A percentile compares a stretch with the other conserved stretches of the same genome.
phyloP scores from a whole-genome alignment of 2,888 invertebrate species.

The Aporophyla lueneburgensis region DNA sequence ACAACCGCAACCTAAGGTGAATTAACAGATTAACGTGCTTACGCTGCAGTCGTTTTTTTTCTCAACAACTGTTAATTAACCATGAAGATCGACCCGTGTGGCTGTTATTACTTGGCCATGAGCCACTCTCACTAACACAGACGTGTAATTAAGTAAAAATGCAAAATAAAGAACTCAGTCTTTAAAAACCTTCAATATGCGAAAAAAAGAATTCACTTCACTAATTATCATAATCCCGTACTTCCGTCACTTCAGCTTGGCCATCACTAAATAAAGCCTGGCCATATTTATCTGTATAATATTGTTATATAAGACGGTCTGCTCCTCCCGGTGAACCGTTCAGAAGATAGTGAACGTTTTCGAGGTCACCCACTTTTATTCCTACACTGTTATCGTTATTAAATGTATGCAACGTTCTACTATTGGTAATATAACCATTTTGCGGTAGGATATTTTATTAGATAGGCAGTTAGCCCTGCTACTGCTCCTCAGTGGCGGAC shows the following conservation, averaged over 20 bases:
- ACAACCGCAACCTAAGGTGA: neutral
- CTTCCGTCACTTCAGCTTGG: constrained; percentile 17
- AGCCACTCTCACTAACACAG: neutral
- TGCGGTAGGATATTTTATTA: neutral
- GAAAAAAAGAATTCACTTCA: constrained; percentile 9
- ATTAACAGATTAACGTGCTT: neutral
- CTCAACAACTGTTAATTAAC: neutral
- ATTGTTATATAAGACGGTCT: constrained; percentile 19
- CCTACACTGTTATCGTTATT: constrained; percentile 60
- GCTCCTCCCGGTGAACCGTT: constrained; percentile 51
- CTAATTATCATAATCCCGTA: constrained; percentile 20
- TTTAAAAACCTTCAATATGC: neutral
- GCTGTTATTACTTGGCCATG: neutral
- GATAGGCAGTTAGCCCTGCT: neutral
- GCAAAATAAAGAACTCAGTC: neutral
- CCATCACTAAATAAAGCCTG: constrained; percentile 26
- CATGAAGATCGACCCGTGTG: neutral
- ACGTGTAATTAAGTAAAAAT: neutral
- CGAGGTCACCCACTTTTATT: constrained; percentile 73
- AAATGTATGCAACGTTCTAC: constrained; percentile 21
- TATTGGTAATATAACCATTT: neutral
- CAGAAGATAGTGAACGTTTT: constrained; percentile 70
- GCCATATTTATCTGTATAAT: constrained; percentile 32
- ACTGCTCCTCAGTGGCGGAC: neutral
- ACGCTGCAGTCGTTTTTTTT: neutral